Evolutionary conservation across 2,888 invertebrate species (phyloP).

Genomic region (Athalia circularis): DNA sequence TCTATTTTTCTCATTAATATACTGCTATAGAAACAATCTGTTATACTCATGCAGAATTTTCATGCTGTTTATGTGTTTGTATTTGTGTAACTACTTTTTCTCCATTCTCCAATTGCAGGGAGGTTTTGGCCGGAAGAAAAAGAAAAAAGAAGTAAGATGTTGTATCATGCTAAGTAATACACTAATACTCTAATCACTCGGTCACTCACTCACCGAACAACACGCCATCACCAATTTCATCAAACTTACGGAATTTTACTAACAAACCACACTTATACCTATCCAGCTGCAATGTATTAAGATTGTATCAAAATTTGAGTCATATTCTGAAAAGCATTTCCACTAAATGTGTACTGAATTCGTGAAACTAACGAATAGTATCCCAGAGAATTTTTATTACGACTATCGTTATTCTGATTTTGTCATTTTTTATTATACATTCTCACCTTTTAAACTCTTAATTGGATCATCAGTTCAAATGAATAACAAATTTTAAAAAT

Average conservation of each 20-base stretch:
- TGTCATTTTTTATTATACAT: background rate
- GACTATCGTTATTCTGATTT: background rate
- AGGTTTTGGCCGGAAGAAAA: constrained; percentile 97
- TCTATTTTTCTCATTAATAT: constrained; percentile 24
- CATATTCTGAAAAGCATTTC: background rate
- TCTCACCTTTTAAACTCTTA: background rate
- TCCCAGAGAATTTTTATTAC: background rate
- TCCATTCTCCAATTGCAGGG: constrained; percentile 82
- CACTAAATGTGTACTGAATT: background rate
- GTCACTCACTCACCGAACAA: constrained; percentile 37
- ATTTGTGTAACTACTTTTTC: constrained; percentile 74
- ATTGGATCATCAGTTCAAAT: background rate
- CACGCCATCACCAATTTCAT: constrained; percentile 4
- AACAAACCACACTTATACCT: background rate
- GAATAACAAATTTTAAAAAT: constrained; percentile 2
- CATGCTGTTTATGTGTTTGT: constrained; percentile 64
- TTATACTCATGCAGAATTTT: constrained; percentile 50
- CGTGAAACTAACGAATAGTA: background rate
- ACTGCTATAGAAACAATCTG: constrained; percentile 20
- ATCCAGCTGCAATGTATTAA: constrained; percentile 34
- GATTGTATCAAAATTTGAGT: background rate
- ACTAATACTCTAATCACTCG: constrained; percentile 51
- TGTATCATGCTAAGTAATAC: constrained; percentile 72
- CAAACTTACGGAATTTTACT: background rate
- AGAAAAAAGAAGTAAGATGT: constrained; percentile 97